Conservation (phyloP, 1,140 invertebrate species). For the Orchestia grillus region DNA sequence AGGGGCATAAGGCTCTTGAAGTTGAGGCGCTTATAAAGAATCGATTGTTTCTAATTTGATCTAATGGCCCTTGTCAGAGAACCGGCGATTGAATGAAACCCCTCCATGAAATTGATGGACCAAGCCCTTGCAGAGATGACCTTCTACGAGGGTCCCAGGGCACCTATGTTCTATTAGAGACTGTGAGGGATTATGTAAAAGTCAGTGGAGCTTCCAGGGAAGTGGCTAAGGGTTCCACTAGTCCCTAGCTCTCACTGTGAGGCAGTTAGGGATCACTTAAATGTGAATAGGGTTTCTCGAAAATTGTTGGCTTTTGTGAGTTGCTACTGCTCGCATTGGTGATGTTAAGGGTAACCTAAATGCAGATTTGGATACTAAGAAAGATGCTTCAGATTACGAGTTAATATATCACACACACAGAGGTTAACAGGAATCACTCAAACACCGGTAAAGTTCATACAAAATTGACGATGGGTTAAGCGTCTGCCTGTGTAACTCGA, state of each 20-base stretch:
- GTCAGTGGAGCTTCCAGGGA: neutral
- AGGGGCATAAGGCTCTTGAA: neutral
- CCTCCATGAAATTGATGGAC: neutral
- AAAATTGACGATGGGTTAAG: too few species aligned
- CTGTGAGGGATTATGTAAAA: neutral
- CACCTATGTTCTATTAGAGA: neutral
- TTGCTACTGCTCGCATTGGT: neutral
- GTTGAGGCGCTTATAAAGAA: neutral
- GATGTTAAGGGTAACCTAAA: neutral
- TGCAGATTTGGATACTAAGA: neutral
- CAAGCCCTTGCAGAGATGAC: neutral
- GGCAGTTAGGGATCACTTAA: neutral
- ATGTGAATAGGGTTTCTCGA: neutral
- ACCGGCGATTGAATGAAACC: neutral
- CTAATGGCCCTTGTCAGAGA: neutral
- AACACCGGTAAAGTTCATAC: neutral
- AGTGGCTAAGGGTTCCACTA: neutral
- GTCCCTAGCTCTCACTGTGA: neutral
- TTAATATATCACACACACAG: neutral
- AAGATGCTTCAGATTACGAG: neutral
- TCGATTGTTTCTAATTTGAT: neutral
- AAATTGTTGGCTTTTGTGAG: neutral
- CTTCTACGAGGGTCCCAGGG: neutral
- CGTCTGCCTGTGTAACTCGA: too few species aligned
- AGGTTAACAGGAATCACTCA: neutral